phyloP scores from a whole-genome alignment of 2,797 vertebrate species.

The Heteromormyrus szaboi region DNA sequence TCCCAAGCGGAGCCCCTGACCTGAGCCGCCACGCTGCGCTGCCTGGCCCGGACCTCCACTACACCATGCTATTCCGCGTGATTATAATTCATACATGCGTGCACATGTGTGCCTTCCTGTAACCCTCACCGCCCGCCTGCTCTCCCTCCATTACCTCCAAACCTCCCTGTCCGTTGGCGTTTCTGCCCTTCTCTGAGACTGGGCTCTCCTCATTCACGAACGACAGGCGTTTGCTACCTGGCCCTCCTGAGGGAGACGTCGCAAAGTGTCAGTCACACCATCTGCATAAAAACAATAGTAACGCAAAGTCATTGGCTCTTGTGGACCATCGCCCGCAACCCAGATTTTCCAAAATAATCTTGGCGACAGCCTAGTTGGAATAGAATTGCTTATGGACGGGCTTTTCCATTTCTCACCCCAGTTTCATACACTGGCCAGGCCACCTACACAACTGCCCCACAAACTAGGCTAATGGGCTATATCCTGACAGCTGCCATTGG shows the following conservation, averaged over 20 bases:
- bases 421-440: neutral
- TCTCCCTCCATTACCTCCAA: neutral
- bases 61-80: neutral
- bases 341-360: neutral
- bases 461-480: neutral
- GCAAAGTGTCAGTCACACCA: neutral
- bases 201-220: neutral
- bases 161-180: neutral
- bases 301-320: neutral
- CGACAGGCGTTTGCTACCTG: neutral
- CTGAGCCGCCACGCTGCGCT: neutral
- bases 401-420: too few relatives aligned
- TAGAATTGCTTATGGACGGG: neutral
- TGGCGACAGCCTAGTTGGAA: neutral
- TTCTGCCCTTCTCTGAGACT: neutral
- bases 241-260: neutral
- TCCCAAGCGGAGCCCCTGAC: neutral
- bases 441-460: neutral
- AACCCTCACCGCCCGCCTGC: neutral
- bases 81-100: neutral
- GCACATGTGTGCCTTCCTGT: neutral
- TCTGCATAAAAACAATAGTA: neutral
- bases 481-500: constrained; percentile 2
- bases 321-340: neutral
- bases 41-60: neutral